phyloP scores from a whole-genome alignment of 2,888 invertebrate species.

The Keiferia lycopersicella region DNA sequence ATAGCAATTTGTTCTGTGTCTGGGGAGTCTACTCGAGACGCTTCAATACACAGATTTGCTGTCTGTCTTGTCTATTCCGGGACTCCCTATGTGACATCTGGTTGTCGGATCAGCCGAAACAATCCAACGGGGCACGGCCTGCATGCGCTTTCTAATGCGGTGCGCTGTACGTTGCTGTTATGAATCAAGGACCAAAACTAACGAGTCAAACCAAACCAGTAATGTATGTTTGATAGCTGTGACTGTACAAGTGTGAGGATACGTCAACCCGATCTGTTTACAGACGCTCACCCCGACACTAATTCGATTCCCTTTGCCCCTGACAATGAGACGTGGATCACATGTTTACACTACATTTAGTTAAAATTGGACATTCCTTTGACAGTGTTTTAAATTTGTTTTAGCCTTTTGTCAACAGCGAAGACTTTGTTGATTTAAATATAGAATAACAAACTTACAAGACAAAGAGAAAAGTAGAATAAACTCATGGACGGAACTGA shows the following conservation, averaged over 20 bases:
- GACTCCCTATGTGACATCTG: background rate
- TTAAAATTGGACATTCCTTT: constrained; percentile 15
- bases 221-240: background rate
- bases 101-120: background rate
- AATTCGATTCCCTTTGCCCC: constrained; percentile 21
- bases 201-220: background rate
- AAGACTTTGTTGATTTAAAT: constrained; percentile 12
- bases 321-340: constrained; percentile 9
- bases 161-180: background rate
- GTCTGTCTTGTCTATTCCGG: constrained; percentile 7
- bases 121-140: background rate
- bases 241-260: background rate
- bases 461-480: background rate
- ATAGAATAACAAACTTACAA: constrained; percentile 9
- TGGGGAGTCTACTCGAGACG: background rate
- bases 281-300: constrained; percentile 14
- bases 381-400: background rate
- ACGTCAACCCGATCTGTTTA: background rate
- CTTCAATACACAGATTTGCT: background rate
- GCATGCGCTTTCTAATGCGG: background rate
- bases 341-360: constrained; percentile 3
- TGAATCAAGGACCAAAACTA: background rate
- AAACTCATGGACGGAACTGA: constrained; percentile 2
- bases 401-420: background rate
- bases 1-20: constrained; percentile 6